Evolutionary conservation across 2,797 vertebrate genomes (phyloP), one percentile per base, ranked within the genome.

Genomic region (Anableps anableps): DNA sequence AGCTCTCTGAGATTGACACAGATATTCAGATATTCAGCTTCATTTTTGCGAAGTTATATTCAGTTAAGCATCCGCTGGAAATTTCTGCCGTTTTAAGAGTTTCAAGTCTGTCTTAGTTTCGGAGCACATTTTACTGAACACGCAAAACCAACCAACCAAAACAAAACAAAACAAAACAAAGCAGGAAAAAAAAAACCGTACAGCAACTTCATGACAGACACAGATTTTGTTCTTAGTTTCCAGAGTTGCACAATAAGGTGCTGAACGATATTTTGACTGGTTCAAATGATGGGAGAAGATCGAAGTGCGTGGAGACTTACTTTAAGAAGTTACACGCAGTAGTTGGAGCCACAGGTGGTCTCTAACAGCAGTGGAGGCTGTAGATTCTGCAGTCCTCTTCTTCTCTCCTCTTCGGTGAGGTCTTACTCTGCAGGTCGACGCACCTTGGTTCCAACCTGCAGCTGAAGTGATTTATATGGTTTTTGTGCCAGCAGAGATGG

Each of bases 381-480:
- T 53, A 19, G 36, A 41, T 71, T 43, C 9, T 68, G 29, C 66
- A 70, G 36, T 70, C 26, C n/a, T 34, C 31, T 6, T 21, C 14
- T 66, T 62, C 38, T 82, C 34, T 79, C 48, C 23, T 84, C 78
- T 50, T 70, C 19, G 36, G 16, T 80, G 71, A 43, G 48, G 11
- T 60, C 76, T 21, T 3, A 11, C 62, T 82, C 88, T 80, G 81
- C 75, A 55, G 71, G 84, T 84, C 48, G 71, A 71, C 80, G 76
- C 66, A 76, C 80, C 38, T 87, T 81, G 64, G 31, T 78, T 80
- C 62, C 74, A 78, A 88, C 80, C 86, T 81, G 80, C 75, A 29
- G 55, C 85, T 55, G 76, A 43, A 76, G 64, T 48, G 75, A 85
- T 90, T 94, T 94, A 93, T 95, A 95, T 92, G 88, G 82, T 83